phyloP scores from a whole-genome alignment of 2,888 invertebrate genomes.

The Erebia palarica region DNA sequence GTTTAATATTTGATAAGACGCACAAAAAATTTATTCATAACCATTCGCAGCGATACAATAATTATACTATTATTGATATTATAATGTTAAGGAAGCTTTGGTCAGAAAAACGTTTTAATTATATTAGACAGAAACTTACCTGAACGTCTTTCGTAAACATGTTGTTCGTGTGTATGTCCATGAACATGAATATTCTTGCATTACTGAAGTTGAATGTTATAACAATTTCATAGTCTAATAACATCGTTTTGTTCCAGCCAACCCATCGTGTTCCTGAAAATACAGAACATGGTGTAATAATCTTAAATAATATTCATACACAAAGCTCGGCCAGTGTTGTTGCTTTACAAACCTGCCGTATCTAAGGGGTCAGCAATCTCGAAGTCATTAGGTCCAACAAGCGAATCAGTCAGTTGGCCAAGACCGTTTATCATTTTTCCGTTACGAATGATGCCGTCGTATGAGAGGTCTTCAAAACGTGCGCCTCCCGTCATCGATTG shows the following conservation, averaged over 20 bases:
- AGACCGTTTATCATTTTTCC: conserved; percentile 85
- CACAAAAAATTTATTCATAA: too few species aligned
- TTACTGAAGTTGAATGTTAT: conserved; percentile 91
- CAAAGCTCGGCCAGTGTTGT: neutral
- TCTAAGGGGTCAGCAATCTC: conserved; percentile 82
- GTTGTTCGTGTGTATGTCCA: conserved; percentile 90
- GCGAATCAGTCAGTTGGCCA: conserved; percentile 91
- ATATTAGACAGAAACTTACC: conserved; percentile 65
- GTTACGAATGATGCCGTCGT: conserved; percentile 86
- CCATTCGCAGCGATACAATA: neutral
- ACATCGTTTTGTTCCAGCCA: conserved; percentile 90
- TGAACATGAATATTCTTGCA: conserved; percentile 87
- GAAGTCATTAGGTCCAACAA: conserved; percentile 86
- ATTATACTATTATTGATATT: neutral
- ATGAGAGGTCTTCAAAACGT: conserved; percentile 89
- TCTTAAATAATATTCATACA: conserved; percentile 1
- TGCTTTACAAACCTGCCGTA: conserved; percentile 71
- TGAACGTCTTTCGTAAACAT: conserved; percentile 90
- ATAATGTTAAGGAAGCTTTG: too few species aligned
- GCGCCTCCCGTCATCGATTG: conserved; percentile 85
- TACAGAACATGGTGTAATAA: conserved; percentile 18
- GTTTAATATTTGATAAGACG: too few species aligned
- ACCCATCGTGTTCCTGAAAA: conserved; percentile 88
- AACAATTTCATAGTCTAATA: conserved; percentile 84
- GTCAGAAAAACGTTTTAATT: too few species aligned